Conservation (phyloP, 2,888 invertebrate species). For the Phaedon cochleariae region DNA sequence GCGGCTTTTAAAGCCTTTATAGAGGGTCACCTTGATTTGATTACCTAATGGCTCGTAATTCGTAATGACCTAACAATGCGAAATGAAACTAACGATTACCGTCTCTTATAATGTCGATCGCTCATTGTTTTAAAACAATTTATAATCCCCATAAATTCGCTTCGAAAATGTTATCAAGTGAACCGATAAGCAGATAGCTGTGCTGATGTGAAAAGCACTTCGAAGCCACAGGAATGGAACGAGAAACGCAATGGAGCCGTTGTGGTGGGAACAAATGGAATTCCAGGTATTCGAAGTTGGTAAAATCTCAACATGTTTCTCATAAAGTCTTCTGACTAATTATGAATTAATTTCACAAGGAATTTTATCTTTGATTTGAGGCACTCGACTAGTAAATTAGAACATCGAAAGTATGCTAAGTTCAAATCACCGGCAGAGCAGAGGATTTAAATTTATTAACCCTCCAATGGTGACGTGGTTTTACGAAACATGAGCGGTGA, state of each 20-base stretch:
- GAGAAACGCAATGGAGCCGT: background rate
- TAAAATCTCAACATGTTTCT: background rate
- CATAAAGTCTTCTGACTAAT: conserved; percentile 3
- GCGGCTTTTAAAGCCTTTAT: background rate
- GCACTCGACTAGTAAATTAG: too few species aligned
- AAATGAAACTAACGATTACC: background rate
- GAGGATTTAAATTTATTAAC: too few species aligned
- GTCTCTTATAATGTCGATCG: background rate
- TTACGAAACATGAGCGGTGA: too few species aligned
- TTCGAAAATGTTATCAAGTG: background rate
- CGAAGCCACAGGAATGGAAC: background rate
- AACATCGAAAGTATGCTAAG: too few species aligned
- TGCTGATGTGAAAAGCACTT: too few species aligned
- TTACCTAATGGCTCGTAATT: background rate
- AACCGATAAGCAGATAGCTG: background rate
- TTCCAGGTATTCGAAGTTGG: background rate
- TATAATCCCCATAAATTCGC: background rate
- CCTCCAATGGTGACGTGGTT: too few species aligned
- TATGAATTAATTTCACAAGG: too few species aligned
- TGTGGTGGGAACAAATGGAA: background rate
- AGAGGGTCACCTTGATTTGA: background rate
- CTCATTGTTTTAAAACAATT: background rate
- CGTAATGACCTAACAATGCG: background rate
- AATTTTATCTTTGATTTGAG: too few species aligned
- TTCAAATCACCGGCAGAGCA: too few species aligned